A percentile compares a stretch with the other conserved stretches of the same genome.
Evolutionary conservation across 2,113 vertebrate species (phyloP).

Genomic region (Phalacrocorax carbo): DNA sequence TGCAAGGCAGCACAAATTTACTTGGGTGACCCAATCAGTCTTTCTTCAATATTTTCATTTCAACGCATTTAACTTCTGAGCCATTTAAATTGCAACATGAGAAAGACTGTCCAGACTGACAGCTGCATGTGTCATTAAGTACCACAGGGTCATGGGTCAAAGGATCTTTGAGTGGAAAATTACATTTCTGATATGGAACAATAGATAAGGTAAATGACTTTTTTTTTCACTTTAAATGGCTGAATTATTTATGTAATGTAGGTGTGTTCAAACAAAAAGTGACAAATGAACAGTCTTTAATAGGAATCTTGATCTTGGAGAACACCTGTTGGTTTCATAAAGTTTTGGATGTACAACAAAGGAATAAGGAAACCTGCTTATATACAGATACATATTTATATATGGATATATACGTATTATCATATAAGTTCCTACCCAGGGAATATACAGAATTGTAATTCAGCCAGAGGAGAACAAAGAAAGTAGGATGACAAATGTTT

Average conservation of each 20-base stretch:
- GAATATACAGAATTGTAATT: neutral
- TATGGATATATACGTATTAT: neutral
- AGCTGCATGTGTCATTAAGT: neutral
- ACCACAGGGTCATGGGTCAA: neutral
- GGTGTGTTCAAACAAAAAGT: neutral
- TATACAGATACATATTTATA: neutral
- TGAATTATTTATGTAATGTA: neutral
- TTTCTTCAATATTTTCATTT: neutral
- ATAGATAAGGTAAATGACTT: neutral
- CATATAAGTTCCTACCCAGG: neutral
- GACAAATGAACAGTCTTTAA: neutral
- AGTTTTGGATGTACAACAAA: neutral
- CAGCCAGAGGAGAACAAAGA: neutral
- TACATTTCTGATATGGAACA: neutral
- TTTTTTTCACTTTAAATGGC: neutral
- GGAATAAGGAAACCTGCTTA: neutral
- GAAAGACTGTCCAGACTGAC: neutral
- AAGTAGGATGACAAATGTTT: neutral
- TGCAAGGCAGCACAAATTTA: slow-evolving; percentile 31
- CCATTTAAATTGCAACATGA: neutral
- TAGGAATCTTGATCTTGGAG: neutral
- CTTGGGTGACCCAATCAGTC: neutral
- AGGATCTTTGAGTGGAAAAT: neutral
- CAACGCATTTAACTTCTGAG: neutral
- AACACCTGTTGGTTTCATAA: neutral